These are phyloP conservation scores for Ctenoplectra terminalis DNA, from an alignment of 1,140 invertebrate genomes.

Conservation along the genomic window DNA sequence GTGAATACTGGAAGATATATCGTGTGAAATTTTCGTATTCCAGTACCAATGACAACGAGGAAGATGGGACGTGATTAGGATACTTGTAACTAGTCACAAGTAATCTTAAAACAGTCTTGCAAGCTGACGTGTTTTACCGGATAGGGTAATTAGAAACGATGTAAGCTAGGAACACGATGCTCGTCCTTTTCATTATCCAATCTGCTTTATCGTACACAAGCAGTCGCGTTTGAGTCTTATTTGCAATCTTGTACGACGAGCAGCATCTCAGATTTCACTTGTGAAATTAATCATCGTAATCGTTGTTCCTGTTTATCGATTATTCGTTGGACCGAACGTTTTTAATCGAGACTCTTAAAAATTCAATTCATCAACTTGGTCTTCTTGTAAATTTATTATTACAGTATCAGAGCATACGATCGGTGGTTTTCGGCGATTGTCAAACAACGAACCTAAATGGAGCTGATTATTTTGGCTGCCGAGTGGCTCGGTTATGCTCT, in stretches of 20 bases:
- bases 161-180: constrained; percentile 23
- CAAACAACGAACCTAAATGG: no score
- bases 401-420: no score
- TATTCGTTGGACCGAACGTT: background rate
- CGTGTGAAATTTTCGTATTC: no score
- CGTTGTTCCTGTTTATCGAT: constrained; percentile 5
- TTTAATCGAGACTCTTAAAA: no score
- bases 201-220: background rate
- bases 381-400: no score
- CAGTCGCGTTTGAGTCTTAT: constrained; percentile 34
- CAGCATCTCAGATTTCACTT: constrained; percentile 8
- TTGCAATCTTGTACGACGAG: constrained; percentile 38
- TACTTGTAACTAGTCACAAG: constrained; percentile 12
- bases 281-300: constrained; percentile 40
- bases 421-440: no score
- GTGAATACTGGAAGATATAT: background rate
- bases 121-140: constrained; percentile 30
- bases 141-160: constrained; percentile 49
- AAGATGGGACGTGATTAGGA: constrained; percentile 37
- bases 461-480: no score
- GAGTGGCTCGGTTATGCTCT: background rate
- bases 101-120: constrained; percentile 29
- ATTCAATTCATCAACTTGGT: no score
- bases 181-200: constrained; percentile 53
- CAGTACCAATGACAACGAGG: background rate